Evolutionary conservation across 2,888 invertebrate genomes (phyloP), one percentile per base, ranked within the genome.

Genomic region (Corbicula japonica): DNA sequence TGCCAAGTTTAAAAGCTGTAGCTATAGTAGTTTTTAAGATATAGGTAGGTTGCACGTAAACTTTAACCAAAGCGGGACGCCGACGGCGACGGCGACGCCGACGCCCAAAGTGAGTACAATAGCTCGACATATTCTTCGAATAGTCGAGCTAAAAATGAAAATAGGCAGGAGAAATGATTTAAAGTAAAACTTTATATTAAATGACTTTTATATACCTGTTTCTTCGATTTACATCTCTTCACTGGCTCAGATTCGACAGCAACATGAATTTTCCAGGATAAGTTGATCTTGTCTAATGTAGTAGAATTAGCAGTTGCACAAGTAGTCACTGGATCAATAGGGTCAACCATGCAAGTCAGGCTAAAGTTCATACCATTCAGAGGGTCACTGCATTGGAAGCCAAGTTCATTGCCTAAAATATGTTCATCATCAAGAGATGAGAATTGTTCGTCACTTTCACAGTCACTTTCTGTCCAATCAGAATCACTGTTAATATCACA

Each of bases 231-330:
- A n/a, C n/a, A n/a, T 12, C 26, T 61, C 48, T 44, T 44, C 21
- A n/a, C 62, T 23, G 28, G 0, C 23, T 50, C 52, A 44, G 62
- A 15, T 35, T 72, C 38, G 1, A 79, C 56, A 41, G 76, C 58
- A 4, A 81, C 52, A 21, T 83, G 80, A 15, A 84, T 61, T 62
- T 81, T 75, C 87, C 87, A 87, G 10, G 80, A 77, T 10, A 76
- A 35, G 56, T 87, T 87, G 46, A 87, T 73, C 23, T 79, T 80
- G 32, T 86, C 82, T n/a, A 86, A 21, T 12, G 56, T 32, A 76
- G 60, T 74, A 23, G 58, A 48, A 26, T 34, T 61, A 8, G 48
- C n/a, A 6, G 56, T 38, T 44, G 61, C 41, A n/a, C 65, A 18
- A 8, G 65, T n/a, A 3, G 23, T 2, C 28, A 61, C 56, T 3